Percentiles rank a stretch among this genome's conserved stretches.
These are phyloP conservation scores for Menura novaehollandiae DNA, from an alignment of 2,113 vertebrate genomes.

Conservation along the genomic window DNA sequence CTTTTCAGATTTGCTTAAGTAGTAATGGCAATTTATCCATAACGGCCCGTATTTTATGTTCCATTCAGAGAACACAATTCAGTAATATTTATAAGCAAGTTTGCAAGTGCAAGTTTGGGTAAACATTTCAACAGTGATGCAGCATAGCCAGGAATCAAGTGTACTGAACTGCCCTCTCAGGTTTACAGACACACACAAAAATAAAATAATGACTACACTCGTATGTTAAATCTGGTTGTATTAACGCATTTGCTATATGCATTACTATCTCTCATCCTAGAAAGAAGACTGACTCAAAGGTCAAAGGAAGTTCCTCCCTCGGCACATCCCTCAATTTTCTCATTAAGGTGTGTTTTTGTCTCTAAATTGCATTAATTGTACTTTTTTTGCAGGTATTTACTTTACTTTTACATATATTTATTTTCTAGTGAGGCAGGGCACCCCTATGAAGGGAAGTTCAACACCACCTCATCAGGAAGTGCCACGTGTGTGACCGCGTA, in stretches of 20 bases:
- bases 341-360: not conserved
- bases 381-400: not conserved
- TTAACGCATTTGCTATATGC: not conserved
- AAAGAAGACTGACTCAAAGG: not conserved
- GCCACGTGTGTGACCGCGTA: too few relatives aligned
- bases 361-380: not conserved
- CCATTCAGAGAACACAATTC: not conserved
- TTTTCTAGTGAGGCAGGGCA: not conserved
- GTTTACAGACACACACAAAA: not conserved
- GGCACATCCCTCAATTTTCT: accelerated
- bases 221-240: not conserved
- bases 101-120: not conserved
- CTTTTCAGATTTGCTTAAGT: not conserved
- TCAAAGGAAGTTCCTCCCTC: not conserved
- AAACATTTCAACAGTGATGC: not conserved
- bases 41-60: not conserved
- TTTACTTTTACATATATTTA: not conserved
- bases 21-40: not conserved
- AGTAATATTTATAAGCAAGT: not conserved
- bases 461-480: not conserved
- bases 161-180: not conserved
- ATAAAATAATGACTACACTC: not conserved
- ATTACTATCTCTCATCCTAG: not conserved
- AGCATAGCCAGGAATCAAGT: not conserved
- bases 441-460: not conserved